phyloP scores from a whole-genome alignment of 2,888 invertebrate species.

The Mythimna pallens region DNA sequence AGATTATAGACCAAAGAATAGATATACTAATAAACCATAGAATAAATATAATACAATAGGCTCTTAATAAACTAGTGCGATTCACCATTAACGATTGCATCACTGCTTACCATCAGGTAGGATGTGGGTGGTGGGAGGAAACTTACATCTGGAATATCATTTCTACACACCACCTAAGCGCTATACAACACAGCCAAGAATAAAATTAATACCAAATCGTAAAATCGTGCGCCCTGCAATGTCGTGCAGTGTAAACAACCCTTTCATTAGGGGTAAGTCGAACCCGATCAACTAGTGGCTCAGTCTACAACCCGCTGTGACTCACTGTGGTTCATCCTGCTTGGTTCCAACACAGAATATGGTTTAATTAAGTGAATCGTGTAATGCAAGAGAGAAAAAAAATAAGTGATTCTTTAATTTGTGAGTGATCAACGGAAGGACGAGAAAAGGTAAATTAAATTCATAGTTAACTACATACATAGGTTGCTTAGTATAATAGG shows the following conservation, averaged over 20 bases:
- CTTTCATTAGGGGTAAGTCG: constrained; percentile 76
- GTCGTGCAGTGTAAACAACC: constrained; percentile 70
- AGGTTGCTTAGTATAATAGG: too few relatives aligned
- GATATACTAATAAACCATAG: too few relatives aligned
- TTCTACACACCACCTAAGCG: too few relatives aligned
- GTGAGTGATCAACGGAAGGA: neutral
- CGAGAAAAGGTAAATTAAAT: constrained; percentile 26
- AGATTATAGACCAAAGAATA: too few relatives aligned
- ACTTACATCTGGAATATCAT: too few relatives aligned
- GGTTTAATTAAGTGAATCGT: neutral
- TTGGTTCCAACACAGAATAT: neutral
- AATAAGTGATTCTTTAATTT: constrained; percentile 13
- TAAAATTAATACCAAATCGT: neutral
- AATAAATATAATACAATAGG: too few relatives aligned
- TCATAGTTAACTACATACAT: too few relatives aligned
- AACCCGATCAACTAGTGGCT: constrained; percentile 79
- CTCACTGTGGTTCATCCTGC: constrained; percentile 56
- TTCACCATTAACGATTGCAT: too few relatives aligned
- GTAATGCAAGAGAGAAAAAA: neutral
- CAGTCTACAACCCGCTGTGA: constrained; percentile 73
- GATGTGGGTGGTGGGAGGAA: too few relatives aligned
- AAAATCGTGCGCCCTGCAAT: constrained; percentile 39
- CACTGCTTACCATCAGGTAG: too few relatives aligned
- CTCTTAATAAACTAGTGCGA: too few relatives aligned
- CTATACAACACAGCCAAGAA: neutral